Evolutionary conservation across 2,888 invertebrate species (phyloP).

Genomic region (Microctonus brassicae): DNA sequence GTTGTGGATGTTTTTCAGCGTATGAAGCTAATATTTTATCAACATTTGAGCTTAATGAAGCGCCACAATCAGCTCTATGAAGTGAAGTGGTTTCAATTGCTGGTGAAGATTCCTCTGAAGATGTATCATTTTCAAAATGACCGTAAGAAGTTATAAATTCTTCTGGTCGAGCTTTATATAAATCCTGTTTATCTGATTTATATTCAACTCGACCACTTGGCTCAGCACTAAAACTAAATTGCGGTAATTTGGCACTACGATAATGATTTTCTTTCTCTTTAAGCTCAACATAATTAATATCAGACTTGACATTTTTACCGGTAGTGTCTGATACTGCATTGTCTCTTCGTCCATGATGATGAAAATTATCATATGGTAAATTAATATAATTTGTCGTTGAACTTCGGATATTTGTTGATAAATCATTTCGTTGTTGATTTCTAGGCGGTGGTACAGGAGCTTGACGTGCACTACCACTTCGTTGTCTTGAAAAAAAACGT

Average conservation of each 20-base stretch:
- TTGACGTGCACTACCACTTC: slow-evolving; percentile 56
- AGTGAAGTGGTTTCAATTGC: background rate
- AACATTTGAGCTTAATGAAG: slow-evolving; percentile 27
- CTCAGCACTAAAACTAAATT: slow-evolving; percentile 65
- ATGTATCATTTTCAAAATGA: slow-evolving; percentile 35
- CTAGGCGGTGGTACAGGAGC: slow-evolving; percentile 70
- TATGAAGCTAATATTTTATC: slow-evolving; percentile 28
- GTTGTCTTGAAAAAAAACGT: slow-evolving; percentile 75
- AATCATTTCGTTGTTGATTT: slow-evolving; percentile 69
- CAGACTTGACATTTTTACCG: slow-evolving; percentile 44
- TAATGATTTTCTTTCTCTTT: slow-evolving; percentile 49
- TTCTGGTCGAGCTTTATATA: slow-evolving; percentile 21
- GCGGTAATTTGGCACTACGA: slow-evolving; percentile 36
- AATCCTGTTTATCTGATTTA: slow-evolving; percentile 49
- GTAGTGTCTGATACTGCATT: slow-evolving; percentile 59
- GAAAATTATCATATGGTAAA: slow-evolving; percentile 56
- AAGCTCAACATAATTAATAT: slow-evolving; percentile 63
- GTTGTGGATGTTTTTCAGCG: slow-evolving; percentile 30
- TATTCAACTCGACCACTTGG: slow-evolving; percentile 66
- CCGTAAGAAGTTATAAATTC: slow-evolving; percentile 24
- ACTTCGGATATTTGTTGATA: slow-evolving; percentile 53
- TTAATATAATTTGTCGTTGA: slow-evolving; percentile 66
- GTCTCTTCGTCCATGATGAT: slow-evolving; percentile 61
- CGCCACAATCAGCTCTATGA: slow-evolving; percentile 6
- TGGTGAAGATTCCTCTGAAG: slow-evolving; percentile 35